Evolutionary conservation across 2,888 invertebrate genomes (phyloP), one percentile per base, ranked within the genome.

Genomic region (Caenorhabditis sp.): DNA sequence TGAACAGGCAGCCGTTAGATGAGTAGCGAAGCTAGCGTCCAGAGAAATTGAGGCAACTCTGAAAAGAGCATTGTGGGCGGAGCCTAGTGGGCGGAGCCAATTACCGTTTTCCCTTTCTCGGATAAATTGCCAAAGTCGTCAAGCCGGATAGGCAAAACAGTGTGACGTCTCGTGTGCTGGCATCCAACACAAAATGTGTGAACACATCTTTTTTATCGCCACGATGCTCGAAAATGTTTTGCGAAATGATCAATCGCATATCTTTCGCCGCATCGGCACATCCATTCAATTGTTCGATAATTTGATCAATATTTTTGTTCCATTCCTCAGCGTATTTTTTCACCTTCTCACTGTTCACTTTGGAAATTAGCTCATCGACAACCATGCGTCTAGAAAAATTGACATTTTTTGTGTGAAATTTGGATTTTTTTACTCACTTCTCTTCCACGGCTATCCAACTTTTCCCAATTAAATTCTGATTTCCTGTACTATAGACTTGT

Each of bases 41-140:
- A 79, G 64, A 31, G 77, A 77, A 21, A 79, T 79, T 3, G 77
- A 77, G 27, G 79, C 79, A 19, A 77, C 76, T 60, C 79, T 79
- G 58, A 4, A 59, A 65, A 36, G 10, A n/a, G n/a, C n/a, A n/a
- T n/a, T n/a, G n/a, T n/a, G n/a, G n/a, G n/a, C n/a, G n/a, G n/a
- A n/a, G n/a, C n/a, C n/a, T n/a, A n/a, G n/a, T n/a, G n/a, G n/a
- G n/a, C n/a, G n/a, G n/a, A n/a, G n/a, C 19, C 27, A 49, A 2
- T 21, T 3, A 76, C 79, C 79, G 36, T 31, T 75, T 61, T 31
- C 75, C 79, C 24, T 77, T 77, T 43, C 79, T 72, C 21, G 79
- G 79, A 62, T 79, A 79, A 50, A 79, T 69, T 12, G 79, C 79
- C 50, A 79, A n/a, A 3, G 79, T 79, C 0, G 77, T 73, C 24